These are phyloP conservation scores for Ormyrus labotus DNA, from an alignment of 2,888 invertebrate genomes.

Conservation along the genomic window DNA sequence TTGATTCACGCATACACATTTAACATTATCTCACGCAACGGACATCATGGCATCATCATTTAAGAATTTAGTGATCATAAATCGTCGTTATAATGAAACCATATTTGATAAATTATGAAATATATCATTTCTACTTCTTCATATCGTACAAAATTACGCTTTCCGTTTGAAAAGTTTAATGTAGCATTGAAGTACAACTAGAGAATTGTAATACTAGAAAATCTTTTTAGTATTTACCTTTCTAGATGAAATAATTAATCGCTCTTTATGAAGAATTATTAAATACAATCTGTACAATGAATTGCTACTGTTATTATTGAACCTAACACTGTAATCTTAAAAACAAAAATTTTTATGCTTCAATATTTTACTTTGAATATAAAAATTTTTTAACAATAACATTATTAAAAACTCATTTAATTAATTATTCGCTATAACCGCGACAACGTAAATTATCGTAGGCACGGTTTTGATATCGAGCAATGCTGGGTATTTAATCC, in stretches of 20 bases:
- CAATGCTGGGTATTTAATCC: slow-evolving; percentile 9
- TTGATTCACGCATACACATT: slow-evolving; percentile 26
- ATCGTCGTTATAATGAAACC: slow-evolving; percentile 7
- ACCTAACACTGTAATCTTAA: slow-evolving; percentile 18
- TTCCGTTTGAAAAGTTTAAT: neutral
- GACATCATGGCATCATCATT: slow-evolving; percentile 48
- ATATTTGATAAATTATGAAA: neutral
- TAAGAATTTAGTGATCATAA: neutral
- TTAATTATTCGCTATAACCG: slow-evolving; percentile 15
- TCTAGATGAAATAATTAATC: slow-evolving; percentile 2
- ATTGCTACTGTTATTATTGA: neutral
- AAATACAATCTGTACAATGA: slow-evolving; percentile 19
- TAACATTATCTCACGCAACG: slow-evolving; percentile 41
- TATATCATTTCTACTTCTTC: slow-evolving; percentile 1
- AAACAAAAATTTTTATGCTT: slow-evolving; percentile 19
- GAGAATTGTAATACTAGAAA: too few species aligned
- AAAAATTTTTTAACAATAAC: slow-evolving; percentile 44
- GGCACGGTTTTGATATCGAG: slow-evolving; percentile 8
- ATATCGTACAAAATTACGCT: slow-evolving; percentile 10
- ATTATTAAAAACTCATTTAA: slow-evolving; percentile 40
- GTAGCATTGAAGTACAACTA: neutral
- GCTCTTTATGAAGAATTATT: slow-evolving; percentile 26
- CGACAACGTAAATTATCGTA: slow-evolving; percentile 17
- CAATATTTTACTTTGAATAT: slow-evolving; percentile 16
- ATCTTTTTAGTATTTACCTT: neutral